Conservation (phyloP, 1,140 invertebrate species). For the Drosophila watanabei region DNA sequence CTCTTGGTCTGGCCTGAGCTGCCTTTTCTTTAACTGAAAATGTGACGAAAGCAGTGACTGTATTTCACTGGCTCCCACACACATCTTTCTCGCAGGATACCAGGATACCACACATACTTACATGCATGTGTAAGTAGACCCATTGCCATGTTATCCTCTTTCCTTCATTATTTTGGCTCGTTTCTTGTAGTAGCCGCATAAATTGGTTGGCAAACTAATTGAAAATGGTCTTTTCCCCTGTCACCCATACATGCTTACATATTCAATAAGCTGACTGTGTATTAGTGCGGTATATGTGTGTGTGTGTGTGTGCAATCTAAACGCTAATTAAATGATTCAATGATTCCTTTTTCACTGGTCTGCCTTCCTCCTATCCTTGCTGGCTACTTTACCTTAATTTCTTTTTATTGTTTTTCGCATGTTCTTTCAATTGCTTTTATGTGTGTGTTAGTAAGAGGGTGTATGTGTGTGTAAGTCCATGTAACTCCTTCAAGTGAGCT, state of each 20-base stretch:
- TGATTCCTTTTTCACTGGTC: conserved; percentile 62
- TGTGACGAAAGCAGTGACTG: conserved; percentile 75
- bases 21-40: conserved; percentile 56
- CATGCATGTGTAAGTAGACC: conserved; percentile 15
- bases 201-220: conserved; percentile 79
- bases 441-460: conserved; percentile 22
- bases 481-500: conserved; percentile 72
- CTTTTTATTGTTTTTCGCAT: conserved; percentile 83
- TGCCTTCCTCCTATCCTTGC: neutral
- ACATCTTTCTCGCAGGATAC: conserved; percentile 5
- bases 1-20: conserved; percentile 5
- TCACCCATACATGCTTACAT: conserved; percentile 25
- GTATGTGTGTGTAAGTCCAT: conserved; percentile 36
- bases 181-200: conserved; percentile 68
- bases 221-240: conserved; percentile 69
- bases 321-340: conserved; percentile 85
- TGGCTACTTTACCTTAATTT: conserved; percentile 79
- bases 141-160: conserved; percentile 50
- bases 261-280: conserved; percentile 65
- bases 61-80: conserved; percentile 43
- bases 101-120: conserved; percentile 5
- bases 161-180: conserved; percentile 55
- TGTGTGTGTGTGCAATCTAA: conserved; percentile 64
- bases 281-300: neutral
- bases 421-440: conserved; percentile 79